Evolutionary conservation across 2,113 vertebrate species (phyloP).

Genomic region (Malurus cyaneus): DNA sequence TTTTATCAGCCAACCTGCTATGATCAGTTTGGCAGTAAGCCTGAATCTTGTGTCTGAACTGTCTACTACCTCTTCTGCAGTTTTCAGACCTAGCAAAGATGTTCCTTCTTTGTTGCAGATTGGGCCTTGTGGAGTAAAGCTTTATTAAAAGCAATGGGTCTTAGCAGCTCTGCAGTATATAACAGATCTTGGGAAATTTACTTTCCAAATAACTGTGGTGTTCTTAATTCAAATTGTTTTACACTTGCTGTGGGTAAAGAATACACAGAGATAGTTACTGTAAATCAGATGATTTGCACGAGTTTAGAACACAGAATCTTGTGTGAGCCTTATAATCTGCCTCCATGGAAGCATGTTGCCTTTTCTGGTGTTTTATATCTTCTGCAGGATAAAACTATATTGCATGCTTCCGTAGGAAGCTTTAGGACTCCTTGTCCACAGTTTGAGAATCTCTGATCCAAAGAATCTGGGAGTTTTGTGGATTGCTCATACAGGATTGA

Average conservation of each 20-base stretch:
- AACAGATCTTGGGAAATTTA: slow-evolving; percentile 51
- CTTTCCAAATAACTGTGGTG: slow-evolving; percentile 41
- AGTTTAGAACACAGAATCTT: slow-evolving; percentile 18
- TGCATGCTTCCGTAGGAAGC: not conserved
- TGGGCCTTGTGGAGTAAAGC: slow-evolving; percentile 5
- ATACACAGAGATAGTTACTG: slow-evolving; percentile 8
- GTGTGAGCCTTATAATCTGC: slow-evolving; percentile 34
- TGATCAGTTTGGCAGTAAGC: not conserved
- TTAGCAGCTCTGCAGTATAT: not conserved
- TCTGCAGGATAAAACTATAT: not conserved
- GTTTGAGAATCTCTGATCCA: not conserved
- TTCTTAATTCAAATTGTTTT: slow-evolving; percentile 60
- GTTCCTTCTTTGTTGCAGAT: not conserved
- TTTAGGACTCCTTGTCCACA: not conserved
- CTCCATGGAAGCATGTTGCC: slow-evolving; percentile 23
- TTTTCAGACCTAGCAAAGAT: not conserved
- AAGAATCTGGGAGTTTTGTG: not conserved
- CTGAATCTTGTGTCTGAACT: not conserved
- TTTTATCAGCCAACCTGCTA: not conserved
- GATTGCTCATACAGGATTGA: not conserved
- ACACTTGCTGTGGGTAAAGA: slow-evolving; percentile 38
- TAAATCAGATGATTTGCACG: slow-evolving; percentile 61
- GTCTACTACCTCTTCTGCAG: not conserved
- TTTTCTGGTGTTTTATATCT: not conserved
- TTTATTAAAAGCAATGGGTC: slow-evolving; percentile 58